Evolutionary conservation across 1,140 invertebrate genomes (phyloP), one percentile per base, ranked within the genome.

Genomic region (Mycetomoellerius zeteki): DNA sequence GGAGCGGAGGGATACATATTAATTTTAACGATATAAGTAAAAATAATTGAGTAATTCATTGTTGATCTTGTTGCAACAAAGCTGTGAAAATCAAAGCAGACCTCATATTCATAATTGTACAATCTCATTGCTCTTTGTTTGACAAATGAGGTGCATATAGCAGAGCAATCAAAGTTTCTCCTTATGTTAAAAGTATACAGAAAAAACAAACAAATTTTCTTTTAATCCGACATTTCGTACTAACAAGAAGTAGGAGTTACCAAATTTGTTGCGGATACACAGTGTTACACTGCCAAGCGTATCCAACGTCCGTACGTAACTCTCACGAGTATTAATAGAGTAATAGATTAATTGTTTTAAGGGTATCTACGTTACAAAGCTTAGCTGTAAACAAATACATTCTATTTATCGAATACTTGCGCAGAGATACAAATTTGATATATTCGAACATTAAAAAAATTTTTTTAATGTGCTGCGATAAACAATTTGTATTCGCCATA

Each of bases 241-340:
- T 72, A 37, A n/a, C n/a, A 73, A 75, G 24, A 50, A 50, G 14
- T 50, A 14, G 56, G 54, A 73, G n/a, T 84, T 84, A 86, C 4
- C 64, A 67, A 43, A 50, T 47, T 21, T 21, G 2, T 56, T 8
- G 50, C 47, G 52, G 47, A 89, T 89, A 1, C 19, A 72, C 54
- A 33, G 62, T 86, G 27, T 75, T 84, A 77, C 86, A 91, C 89
- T 91, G 89, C 89, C 89, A 88, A 81, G 77, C 21, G 64, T 76
- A 47, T 81, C 37, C n/a, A 87, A 77, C 82, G 65, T 88, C 64
- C 71, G 81, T 91, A 88, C 27, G 47, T 8, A 72, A 77, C 43
- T 60, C 30, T 71, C 14, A 21, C 78, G 56, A 82, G 58, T 86
- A 82, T 82, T 65, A 47, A 80, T 33, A 80, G 76, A 30, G 12